Evolutionary conservation across 2,888 invertebrate genomes (phyloP).

Genomic region (Phyllotreta cruciferae): DNA sequence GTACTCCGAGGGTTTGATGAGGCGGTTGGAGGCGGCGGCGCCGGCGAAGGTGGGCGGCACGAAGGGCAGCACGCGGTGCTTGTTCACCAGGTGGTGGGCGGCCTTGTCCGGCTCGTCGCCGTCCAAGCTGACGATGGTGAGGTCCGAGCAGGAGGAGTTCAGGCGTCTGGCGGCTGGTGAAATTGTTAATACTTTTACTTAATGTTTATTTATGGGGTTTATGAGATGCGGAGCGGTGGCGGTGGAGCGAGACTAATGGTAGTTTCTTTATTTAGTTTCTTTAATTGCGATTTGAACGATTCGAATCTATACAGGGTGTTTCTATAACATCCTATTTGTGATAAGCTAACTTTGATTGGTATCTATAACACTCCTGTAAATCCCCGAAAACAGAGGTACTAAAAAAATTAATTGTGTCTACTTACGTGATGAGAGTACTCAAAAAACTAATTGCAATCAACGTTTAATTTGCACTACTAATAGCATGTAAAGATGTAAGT

Average conservation of each 20-base stretch:
- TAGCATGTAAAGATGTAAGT: no score
- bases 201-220: constrained; percentile 4
- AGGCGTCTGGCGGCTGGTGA: constrained; percentile 56
- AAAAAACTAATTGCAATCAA: no score
- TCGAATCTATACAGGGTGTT: no score
- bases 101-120: constrained; percentile 61
- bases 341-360: no score
- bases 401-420: no score
- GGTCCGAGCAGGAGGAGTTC: constrained; percentile 59
- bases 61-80: constrained; percentile 86
- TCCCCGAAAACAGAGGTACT: no score
- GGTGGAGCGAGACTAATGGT: constrained; percentile 5
- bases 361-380: no score
- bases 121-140: constrained; percentile 62
- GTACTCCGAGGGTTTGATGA: constrained; percentile 93
- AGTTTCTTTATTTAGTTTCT: not conserved
- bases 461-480: no score
- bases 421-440: no score
- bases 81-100: constrained; percentile 74
- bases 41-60: constrained; percentile 89
- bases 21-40: constrained; percentile 73
- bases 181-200: constrained; percentile 32
- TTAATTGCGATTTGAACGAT: no score
- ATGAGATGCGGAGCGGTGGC: constrained; percentile 13
- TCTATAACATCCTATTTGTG: no score